These are phyloP conservation scores for Cephalopachus bancanus DNA, from an alignment of 2,797 vertebrate genomes.

Conservation along the genomic window DNA sequence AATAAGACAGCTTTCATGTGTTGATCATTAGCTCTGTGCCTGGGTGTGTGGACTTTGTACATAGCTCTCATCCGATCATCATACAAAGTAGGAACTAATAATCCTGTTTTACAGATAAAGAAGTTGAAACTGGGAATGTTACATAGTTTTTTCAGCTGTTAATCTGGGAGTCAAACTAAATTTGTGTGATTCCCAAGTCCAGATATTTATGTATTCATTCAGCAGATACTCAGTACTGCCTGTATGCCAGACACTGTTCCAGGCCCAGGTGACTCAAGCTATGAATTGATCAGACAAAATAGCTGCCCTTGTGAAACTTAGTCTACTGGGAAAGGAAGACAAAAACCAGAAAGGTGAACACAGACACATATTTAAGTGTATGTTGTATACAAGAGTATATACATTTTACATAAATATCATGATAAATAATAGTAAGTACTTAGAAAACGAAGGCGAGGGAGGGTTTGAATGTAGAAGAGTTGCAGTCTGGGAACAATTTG, in stretches of 20 bases:
- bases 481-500: neutral
- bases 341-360: neutral
- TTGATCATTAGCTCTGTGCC: neutral
- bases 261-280: neutral
- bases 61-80: neutral
- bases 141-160: neutral
- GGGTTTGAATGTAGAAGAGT: neutral
- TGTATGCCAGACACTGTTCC: neutral
- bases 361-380: neutral
- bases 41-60: neutral
- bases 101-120: neutral
- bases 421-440: neutral
- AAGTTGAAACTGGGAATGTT: neutral
- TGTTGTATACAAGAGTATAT: neutral
- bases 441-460: neutral
- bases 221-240: neutral
- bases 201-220: neutral
- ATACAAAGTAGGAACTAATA: neutral
- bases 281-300: neutral
- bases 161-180: neutral
- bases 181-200: neutral
- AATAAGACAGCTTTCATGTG: neutral
- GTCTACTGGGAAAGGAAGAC: neutral
- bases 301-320: neutral
- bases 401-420: neutral